Evolutionary conservation across 1,140 invertebrate genomes (phyloP).

Genomic region (Ylistrum balloti): DNA sequence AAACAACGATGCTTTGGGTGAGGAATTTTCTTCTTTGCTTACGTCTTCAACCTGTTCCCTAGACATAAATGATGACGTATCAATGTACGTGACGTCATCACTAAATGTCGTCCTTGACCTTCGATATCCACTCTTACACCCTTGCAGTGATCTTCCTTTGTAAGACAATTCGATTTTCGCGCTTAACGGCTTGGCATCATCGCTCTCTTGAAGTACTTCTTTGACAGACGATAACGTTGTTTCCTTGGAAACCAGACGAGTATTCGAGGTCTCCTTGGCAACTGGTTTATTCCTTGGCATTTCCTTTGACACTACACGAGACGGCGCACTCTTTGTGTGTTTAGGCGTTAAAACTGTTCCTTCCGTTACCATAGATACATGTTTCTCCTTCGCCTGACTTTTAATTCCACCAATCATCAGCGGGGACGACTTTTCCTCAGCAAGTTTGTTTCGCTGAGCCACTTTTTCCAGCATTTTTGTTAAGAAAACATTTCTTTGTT

Average conservation of each 20-base stretch:
- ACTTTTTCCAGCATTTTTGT: conserved; percentile 58
- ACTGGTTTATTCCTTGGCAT: background rate
- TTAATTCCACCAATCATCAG: background rate
- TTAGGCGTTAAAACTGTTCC: background rate
- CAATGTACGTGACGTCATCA: conserved; percentile 26
- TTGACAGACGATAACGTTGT: background rate
- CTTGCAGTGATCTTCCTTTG: background rate
- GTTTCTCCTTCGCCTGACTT: background rate
- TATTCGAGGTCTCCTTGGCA: background rate
- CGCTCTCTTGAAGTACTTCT: background rate
- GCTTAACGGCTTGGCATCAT: background rate
- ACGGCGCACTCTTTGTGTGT: background rate
- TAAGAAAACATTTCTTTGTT: conserved; percentile 56
- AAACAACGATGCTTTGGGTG: background rate
- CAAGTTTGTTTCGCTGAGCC: conserved; percentile 35
- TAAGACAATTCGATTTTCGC: background rate
- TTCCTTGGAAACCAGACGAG: background rate
- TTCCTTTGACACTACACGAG: background rate
- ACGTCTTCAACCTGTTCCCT: background rate
- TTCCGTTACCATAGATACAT: background rate
- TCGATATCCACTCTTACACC: background rate
- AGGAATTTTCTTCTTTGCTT: background rate
- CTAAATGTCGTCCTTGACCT: conserved; percentile 33
- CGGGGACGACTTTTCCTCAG: background rate
- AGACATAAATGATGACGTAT: background rate